Evolutionary conservation across 2,113 vertebrate species (phyloP).

Genomic region (Hymenochirus boettgeri): DNA sequence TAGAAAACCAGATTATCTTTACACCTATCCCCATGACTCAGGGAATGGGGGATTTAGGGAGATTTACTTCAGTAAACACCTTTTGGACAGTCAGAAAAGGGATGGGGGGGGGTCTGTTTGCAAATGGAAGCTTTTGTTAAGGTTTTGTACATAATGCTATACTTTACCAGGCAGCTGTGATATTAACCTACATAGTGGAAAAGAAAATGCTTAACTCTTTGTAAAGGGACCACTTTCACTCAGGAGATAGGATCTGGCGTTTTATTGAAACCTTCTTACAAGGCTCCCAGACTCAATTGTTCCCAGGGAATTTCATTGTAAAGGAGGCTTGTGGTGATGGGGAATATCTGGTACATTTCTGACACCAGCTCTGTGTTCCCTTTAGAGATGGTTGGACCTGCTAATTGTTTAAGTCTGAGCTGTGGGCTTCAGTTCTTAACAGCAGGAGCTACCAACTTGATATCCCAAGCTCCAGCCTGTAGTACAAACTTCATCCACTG

Average conservation of each 20-base stretch:
- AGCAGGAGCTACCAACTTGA: background rate
- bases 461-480: background rate
- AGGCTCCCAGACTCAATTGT: slow-evolving; percentile 46
- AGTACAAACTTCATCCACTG: slow-evolving; percentile 23
- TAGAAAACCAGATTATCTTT: slow-evolving; percentile 89
- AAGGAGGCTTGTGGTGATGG: background rate
- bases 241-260: slow-evolving; percentile 47
- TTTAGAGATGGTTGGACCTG: slow-evolving; percentile 16
- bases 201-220: slow-evolving; percentile 73
- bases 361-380: slow-evolving; percentile 30
- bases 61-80: slow-evolving; percentile 98
- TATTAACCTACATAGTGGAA: slow-evolving; percentile 82
- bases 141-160: slow-evolving; percentile 82
- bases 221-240: slow-evolving; percentile 50
- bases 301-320: slow-evolving; percentile 35
- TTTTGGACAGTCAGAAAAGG: slow-evolving; percentile 81
- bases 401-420: slow-evolving; percentile 7
- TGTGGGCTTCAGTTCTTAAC: slow-evolving; percentile 7
- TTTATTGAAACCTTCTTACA: slow-evolving; percentile 43
- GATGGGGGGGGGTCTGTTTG: slow-evolving; percentile 82
- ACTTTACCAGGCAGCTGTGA: slow-evolving; percentile 85
- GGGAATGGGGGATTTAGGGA: slow-evolving; percentile 87
- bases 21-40: slow-evolving; percentile 83
- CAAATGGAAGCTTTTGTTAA: slow-evolving; percentile 91
- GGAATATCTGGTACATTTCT: slow-evolving; percentile 40